A percentile compares a stretch with the other conserved stretches of the same genome.
Conservation (phyloP, 2,113 vertebrate genomes). For the Trematocara unimaculatum region DNA sequence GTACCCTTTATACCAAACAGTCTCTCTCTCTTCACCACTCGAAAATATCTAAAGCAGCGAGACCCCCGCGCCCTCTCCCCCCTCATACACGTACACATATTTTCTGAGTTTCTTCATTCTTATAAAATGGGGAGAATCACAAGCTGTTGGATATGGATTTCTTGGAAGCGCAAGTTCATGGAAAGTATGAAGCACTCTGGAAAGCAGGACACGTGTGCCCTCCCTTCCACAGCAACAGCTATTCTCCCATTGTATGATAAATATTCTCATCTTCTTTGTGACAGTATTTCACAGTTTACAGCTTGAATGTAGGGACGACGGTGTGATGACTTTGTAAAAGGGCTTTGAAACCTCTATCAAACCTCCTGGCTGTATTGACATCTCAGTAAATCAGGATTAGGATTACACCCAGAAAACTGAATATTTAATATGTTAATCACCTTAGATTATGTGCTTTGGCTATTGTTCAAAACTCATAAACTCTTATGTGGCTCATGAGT, state of each 20-base stretch:
- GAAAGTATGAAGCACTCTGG: conserved; percentile 65
- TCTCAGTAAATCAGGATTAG: not conserved
- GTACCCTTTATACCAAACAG: not conserved
- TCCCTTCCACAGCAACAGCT: conserved; percentile 3
- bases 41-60: not conserved
- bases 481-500: not conserved
- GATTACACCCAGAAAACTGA: not conserved
- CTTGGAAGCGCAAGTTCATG: conserved; percentile 49
- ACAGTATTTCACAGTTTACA: not conserved
- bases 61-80: not conserved
- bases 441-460: not conserved
- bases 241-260: not conserved
- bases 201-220: conserved; percentile 52
- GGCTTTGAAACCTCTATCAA: not conserved
- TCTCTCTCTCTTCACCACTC: not conserved
- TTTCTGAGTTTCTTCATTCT: conserved; percentile 13
- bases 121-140: conserved; percentile 41
- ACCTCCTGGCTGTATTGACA: not conserved
- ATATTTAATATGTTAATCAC: not conserved
- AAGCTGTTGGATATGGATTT: conserved; percentile 49
- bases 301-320: not conserved
- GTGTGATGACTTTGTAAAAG: not conserved
- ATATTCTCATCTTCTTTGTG: not conserved
- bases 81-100: not conserved
- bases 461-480: not conserved